phyloP scores from a whole-genome alignment of 2,888 invertebrate genomes.

The Ophion ventricosus region DNA sequence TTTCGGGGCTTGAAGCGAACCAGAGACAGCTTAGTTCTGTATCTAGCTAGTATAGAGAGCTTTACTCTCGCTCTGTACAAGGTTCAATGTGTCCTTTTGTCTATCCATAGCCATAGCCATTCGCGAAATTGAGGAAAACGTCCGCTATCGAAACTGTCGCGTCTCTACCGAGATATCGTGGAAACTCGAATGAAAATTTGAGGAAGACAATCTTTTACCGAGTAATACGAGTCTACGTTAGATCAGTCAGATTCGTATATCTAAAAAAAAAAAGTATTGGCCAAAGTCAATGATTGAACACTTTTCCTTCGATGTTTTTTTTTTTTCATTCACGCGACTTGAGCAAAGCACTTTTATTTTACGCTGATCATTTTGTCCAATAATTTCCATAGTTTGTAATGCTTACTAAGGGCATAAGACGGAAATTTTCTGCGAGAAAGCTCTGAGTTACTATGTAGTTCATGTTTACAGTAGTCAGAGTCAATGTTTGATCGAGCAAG shows the following conservation, averaged over 20 bases:
- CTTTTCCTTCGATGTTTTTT: neutral
- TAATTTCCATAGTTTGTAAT: neutral
- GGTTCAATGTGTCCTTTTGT: neutral
- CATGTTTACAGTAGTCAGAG: constrained; percentile 4
- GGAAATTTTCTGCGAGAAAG: too few relatives aligned
- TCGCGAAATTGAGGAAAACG: constrained; percentile 41
- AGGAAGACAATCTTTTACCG: neutral
- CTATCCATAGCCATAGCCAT: constrained; percentile 16
- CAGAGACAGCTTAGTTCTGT: constrained; percentile 40
- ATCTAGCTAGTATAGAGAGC: constrained; percentile 23
- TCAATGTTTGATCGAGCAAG: neutral
- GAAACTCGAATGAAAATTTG: neutral
- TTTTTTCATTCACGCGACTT: too few relatives aligned
- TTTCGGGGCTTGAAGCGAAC: constrained; percentile 22
- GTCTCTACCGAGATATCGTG: neutral
- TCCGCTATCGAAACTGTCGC: neutral
- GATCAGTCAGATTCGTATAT: neutral
- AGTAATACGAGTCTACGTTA: neutral
- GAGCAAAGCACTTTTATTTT: too few relatives aligned
- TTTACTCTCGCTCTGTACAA: neutral
- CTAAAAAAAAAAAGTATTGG: neutral
- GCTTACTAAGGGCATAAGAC: neutral
- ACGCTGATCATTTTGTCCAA: neutral
- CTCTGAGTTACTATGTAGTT: neutral
- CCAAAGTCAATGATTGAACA: neutral